Percentiles rank a stretch among this genome's conserved stretches.
These are phyloP conservation scores for Cotesia chilonis DNA, from an alignment of 1,140 invertebrate genomes.

Conservation along the genomic window DNA sequence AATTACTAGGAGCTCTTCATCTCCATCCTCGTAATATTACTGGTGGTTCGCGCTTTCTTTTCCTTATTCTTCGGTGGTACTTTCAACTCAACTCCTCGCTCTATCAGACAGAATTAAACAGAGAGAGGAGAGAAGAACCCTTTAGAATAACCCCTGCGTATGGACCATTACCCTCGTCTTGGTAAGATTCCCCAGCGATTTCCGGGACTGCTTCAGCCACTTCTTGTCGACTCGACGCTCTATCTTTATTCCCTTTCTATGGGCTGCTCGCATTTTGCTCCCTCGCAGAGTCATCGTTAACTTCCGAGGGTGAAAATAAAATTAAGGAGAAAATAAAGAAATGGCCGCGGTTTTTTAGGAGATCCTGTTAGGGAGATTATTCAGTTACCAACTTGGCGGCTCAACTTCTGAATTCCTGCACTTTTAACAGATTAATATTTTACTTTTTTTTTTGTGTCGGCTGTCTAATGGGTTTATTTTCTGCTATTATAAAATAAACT, in stretches of 20 bases:
- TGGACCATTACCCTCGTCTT: conserved; percentile 16
- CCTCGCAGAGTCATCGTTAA: conserved; percentile 12
- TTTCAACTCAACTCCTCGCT: neutral
- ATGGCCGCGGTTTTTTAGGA: conserved; percentile 2
- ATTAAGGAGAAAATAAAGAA: conserved; percentile 8
- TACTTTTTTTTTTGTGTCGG: neutral
- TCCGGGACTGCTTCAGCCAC: conserved; percentile 3
- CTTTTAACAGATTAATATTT: conserved; percentile 15
- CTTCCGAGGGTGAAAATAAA: conserved; percentile 11
- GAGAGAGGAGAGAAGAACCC: neutral
- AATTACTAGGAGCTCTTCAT: conserved; percentile 54
- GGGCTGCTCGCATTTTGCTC: conserved; percentile 4
- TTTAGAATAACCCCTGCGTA: neutral
- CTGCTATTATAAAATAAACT: neutral
- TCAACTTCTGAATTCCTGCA: neutral
- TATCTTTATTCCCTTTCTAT: conserved; percentile 29
- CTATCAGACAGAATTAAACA: too few relatives aligned
- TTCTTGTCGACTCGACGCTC: conserved; percentile 52
- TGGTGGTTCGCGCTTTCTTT: conserved; percentile 3
- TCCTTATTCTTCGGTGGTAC: neutral
- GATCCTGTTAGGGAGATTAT: conserved; percentile 28
- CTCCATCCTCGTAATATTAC: conserved; percentile 7
- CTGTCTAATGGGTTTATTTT: neutral
- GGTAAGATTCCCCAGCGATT: too few relatives aligned
- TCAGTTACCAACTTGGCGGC: conserved; percentile 23